Conservation (phyloP, 2,113 vertebrate genomes). For the Bungarus multicinctus region DNA sequence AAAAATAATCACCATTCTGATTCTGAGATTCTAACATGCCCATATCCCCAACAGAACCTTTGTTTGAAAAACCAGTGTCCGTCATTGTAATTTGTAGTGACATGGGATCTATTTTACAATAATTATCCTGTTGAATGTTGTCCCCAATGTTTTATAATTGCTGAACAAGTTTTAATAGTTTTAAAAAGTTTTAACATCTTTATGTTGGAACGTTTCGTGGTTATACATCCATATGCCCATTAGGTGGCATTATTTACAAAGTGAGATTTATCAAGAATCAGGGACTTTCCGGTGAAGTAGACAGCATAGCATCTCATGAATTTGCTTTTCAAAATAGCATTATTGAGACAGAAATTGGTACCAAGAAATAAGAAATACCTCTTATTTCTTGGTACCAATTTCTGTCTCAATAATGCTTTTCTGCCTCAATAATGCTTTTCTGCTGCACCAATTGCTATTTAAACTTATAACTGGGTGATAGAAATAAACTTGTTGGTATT, state of each 20-base stretch:
- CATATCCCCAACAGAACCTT: background rate
- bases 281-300: background rate
- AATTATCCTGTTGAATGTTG: background rate
- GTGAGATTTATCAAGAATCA: background rate
- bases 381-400: too few species aligned
- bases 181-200: too few species aligned
- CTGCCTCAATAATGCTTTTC: too few species aligned
- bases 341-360: background rate
- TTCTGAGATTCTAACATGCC: background rate
- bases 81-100: background rate
- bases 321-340: background rate
- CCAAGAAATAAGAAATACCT: background rate
- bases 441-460: background rate
- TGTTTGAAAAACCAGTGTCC: background rate
- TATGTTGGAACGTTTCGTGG: background rate
- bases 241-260: conserved; percentile 64
- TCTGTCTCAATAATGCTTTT: too few species aligned
- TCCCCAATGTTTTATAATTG: background rate
- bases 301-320: background rate
- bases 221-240: conserved; percentile 42
- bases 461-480: background rate
- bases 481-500: background rate
- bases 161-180: background rate
- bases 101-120: background rate
- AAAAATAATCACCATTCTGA: background rate